These are phyloP conservation scores for Chiloscyllium punctatum DNA, from an alignment of 2,797 vertebrate genomes.

Conservation along the genomic window DNA sequence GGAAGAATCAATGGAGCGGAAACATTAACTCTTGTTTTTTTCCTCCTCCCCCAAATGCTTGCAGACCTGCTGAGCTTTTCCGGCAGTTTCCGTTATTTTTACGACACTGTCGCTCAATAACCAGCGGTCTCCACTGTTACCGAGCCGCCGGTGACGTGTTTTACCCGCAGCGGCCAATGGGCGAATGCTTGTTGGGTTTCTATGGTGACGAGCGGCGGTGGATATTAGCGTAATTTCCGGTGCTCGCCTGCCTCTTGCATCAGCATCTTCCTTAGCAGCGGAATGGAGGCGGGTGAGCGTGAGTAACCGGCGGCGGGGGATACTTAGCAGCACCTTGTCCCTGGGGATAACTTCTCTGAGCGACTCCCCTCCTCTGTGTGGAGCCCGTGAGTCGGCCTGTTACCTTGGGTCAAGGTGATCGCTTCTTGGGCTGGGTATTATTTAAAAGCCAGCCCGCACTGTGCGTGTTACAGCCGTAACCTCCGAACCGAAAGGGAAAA, in stretches of 20 bases:
- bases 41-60: too few species aligned
- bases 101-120: too few species aligned
- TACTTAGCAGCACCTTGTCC: background rate
- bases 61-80: too few species aligned
- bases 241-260: background rate
- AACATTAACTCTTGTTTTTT: too few species aligned
- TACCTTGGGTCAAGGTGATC: background rate
- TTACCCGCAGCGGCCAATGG: background rate
- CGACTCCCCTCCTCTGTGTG: background rate
- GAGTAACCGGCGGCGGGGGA: background rate
- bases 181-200: background rate
- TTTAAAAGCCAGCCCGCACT: background rate
- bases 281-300: background rate
- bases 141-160: background rate
- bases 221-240: background rate
- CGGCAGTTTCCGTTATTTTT: too few species aligned
- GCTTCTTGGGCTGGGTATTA: background rate
- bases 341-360: too few species aligned
- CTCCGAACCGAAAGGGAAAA: background rate
- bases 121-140: background rate
- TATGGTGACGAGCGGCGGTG: background rate
- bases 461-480: background rate
- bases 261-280: background rate
- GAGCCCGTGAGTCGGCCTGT: background rate
- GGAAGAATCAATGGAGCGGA: too few species aligned